These are phyloP conservation scores for Moxostoma hubbsi DNA, from an alignment of 2,797 vertebrate species.

Conservation along the genomic window DNA sequence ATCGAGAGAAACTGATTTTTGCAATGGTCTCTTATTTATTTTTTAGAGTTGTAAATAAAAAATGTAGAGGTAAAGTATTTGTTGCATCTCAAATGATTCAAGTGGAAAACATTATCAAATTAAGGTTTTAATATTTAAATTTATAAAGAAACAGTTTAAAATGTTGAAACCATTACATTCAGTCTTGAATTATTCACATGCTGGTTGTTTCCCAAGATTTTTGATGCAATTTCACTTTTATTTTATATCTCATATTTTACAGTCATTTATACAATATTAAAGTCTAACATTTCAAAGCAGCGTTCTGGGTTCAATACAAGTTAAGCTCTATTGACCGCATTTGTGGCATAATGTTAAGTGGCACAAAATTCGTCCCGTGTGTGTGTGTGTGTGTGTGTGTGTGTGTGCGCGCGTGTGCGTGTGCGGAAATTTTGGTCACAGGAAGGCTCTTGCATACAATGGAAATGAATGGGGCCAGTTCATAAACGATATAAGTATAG, in stretches of 20 bases:
- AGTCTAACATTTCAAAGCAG: neutral
- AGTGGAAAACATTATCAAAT: constrained; percentile 62
- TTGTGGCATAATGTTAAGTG: too few species aligned
- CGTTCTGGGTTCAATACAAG: too few species aligned
- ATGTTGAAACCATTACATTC: constrained; percentile 68
- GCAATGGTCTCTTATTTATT: too few species aligned
- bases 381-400: too few species aligned
- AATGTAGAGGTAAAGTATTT: constrained; percentile 69
- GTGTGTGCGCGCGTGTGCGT: too few species aligned
- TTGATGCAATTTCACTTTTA: constrained; percentile 50
- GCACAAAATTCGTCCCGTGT: too few species aligned
- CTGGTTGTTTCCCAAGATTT: constrained; percentile 55
- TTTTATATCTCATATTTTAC: neutral
- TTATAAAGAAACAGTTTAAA: constrained; percentile 65
- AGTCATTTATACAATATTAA: neutral
- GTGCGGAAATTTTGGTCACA: too few species aligned
- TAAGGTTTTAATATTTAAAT: constrained; percentile 71
- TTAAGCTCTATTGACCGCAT: too few species aligned
- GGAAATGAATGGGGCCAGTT: too few species aligned
- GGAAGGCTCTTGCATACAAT: too few species aligned
- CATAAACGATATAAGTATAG: too few species aligned
- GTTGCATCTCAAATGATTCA: constrained; percentile 74
- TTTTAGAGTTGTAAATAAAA: constrained; percentile 38
- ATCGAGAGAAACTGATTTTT: too few species aligned
- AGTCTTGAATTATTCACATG: constrained; percentile 53